These are phyloP conservation scores for Equus quagga DNA, from an alignment of 2,113 vertebrate genomes.

Conservation along the genomic window DNA sequence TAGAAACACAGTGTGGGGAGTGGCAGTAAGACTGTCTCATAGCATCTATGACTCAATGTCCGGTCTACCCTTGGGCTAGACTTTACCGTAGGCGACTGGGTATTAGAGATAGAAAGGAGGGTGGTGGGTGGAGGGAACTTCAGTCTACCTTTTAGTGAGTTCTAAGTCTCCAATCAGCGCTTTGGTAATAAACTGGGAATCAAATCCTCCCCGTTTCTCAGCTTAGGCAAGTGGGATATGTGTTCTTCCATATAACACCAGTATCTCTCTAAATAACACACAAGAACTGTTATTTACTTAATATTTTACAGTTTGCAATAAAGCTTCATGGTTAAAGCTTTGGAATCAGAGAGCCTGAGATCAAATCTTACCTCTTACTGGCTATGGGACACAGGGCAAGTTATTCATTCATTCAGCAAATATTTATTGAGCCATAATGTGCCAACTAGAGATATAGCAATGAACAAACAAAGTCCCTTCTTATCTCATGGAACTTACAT, in stretches of 20 bases:
- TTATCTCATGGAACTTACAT: background rate
- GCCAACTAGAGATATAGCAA: background rate
- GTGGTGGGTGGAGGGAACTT: background rate
- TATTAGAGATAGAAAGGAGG: background rate
- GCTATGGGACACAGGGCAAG: background rate
- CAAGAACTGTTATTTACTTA: background rate
- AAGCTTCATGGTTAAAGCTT: background rate
- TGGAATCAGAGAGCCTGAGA: background rate
- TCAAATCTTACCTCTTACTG: background rate
- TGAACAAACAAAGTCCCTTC: background rate
- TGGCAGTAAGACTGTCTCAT: background rate
- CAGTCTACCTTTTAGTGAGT: background rate
- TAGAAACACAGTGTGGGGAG: background rate
- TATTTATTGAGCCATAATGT: background rate
- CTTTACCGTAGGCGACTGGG: background rate
- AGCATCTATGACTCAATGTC: background rate
- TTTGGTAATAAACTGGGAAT: background rate
- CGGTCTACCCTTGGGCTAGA: background rate
- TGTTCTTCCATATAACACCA: background rate
- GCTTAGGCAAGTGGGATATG: background rate
- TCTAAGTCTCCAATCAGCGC: background rate
- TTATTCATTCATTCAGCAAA: background rate
- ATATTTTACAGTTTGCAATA: background rate
- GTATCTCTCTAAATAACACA: background rate
- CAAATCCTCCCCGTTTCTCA: background rate